Conservation (phyloP, 2,113 vertebrate genomes). For the Erpornis zantholeuca region DNA sequence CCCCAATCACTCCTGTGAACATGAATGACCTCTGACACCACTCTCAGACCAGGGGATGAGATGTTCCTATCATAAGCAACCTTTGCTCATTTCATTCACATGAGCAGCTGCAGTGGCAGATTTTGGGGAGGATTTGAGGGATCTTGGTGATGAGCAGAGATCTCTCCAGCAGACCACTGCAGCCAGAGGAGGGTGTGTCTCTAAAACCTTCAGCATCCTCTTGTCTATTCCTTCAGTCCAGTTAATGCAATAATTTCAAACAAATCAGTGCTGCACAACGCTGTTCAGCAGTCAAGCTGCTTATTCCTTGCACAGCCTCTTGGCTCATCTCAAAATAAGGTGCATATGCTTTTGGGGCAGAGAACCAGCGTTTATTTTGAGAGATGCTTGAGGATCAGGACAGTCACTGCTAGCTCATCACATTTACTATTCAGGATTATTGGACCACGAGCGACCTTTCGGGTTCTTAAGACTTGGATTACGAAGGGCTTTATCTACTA, state of each 20-base stretch:
- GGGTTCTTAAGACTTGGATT: constrained; percentile 62
- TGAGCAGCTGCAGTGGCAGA: not conserved
- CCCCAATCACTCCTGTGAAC: not conserved
- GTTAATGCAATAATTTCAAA: not conserved
- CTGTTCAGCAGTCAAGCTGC: not conserved
- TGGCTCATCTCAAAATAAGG: not conserved
- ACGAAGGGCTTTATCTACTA: constrained; percentile 9
- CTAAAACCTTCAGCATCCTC: not conserved
- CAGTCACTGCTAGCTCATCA: not conserved
- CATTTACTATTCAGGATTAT: constrained; percentile 40
- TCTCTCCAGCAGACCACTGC: not conserved
- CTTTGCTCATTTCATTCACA: not conserved
- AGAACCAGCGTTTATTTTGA: not conserved
- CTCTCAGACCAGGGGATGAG: not conserved
- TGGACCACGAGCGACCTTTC: constrained; percentile 52
- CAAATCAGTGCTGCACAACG: not conserved
- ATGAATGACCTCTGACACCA: not conserved
- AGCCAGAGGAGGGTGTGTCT: not conserved
- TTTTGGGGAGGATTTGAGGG: not conserved
- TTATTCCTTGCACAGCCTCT: not conserved
- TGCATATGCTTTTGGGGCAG: constrained; percentile 2
- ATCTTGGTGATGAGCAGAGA: not conserved
- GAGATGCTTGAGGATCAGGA: constrained; percentile 39
- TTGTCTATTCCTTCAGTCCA: not conserved
- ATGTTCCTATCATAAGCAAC: not conserved